Conservation (phyloP, 2,888 invertebrate genomes). For the Tetragnatha montana region DNA sequence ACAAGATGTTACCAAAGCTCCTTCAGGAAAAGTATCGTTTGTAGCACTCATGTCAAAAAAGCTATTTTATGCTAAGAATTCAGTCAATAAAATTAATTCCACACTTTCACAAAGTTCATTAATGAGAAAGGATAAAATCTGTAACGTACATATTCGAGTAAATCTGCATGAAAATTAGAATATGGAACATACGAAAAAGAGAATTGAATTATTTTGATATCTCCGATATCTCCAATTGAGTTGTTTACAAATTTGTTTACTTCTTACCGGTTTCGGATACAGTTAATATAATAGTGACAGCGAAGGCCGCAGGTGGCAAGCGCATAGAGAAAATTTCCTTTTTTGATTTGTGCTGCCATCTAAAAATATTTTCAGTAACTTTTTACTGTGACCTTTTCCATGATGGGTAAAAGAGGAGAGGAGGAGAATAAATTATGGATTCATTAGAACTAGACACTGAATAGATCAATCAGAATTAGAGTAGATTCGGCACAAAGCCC, state of each 20-base stretch:
- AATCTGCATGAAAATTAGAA: not conserved
- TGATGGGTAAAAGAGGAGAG: no score
- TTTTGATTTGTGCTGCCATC: not conserved
- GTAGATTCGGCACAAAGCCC: no score
- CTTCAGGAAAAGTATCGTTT: conserved; percentile 2
- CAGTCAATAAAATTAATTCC: not conserved
- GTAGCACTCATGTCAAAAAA: conserved; percentile 15
- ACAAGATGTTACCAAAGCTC: conserved; percentile 29
- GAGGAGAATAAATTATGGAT: no score
- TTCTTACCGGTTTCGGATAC: not conserved
- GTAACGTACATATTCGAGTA: not conserved
- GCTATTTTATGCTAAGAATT: not conserved
- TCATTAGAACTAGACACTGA: no score
- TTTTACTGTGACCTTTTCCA: no score
- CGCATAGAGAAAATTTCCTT: not conserved
- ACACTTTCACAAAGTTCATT: not conserved
- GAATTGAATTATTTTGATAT: not conserved
- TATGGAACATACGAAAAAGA: not conserved
- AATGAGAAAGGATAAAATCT: not conserved
- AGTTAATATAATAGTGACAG: not conserved
- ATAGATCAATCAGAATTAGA: no score
- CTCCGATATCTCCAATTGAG: not conserved
- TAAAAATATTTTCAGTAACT: no score
- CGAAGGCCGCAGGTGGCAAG: not conserved
- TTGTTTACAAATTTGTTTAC: not conserved